phyloP scores from a whole-genome alignment of 2,888 invertebrate genomes.

The Thyatira batis region DNA sequence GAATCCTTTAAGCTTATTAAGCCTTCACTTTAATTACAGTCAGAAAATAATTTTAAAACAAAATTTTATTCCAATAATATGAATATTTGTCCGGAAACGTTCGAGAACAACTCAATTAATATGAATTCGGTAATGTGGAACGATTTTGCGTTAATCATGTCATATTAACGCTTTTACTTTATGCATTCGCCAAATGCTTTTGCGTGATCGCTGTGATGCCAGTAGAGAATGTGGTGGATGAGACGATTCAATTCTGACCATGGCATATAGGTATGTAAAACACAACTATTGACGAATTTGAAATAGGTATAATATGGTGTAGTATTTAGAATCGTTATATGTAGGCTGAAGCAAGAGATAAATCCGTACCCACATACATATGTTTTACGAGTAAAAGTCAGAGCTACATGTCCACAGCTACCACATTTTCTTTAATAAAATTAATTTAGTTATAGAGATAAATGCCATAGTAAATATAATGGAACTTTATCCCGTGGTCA shows the following conservation, averaged over 20 bases:
- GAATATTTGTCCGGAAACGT: slow-evolving; percentile 8
- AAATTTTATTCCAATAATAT: neutral
- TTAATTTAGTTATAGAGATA: too few species aligned
- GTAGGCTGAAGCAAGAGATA: too few species aligned
- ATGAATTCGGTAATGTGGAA: slow-evolving; percentile 34
- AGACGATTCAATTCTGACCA: slow-evolving; percentile 4
- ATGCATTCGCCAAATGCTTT: slow-evolving; percentile 48
- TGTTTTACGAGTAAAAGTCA: too few species aligned
- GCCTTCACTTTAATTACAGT: slow-evolving; percentile 1
- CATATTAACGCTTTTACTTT: slow-evolving; percentile 45
- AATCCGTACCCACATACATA: too few species aligned
- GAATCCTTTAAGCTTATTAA: neutral
- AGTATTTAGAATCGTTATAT: too few species aligned
- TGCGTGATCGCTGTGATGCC: slow-evolving; percentile 19
- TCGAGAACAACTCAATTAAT: slow-evolving; percentile 34
- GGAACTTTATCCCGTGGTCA: neutral
- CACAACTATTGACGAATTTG: too few species aligned
- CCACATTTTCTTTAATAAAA: too few species aligned
- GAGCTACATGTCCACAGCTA: too few species aligned
- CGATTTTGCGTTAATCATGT: slow-evolving; percentile 51
- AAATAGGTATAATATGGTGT: too few species aligned
- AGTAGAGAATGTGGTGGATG: slow-evolving; percentile 29
- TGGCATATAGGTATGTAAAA: too few species aligned
- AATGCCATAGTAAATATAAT: neutral
- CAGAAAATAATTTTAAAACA: slow-evolving; percentile 2